phyloP scores from a whole-genome alignment of 2,888 invertebrate species.

The Glyphotaelius pellucidus region DNA sequence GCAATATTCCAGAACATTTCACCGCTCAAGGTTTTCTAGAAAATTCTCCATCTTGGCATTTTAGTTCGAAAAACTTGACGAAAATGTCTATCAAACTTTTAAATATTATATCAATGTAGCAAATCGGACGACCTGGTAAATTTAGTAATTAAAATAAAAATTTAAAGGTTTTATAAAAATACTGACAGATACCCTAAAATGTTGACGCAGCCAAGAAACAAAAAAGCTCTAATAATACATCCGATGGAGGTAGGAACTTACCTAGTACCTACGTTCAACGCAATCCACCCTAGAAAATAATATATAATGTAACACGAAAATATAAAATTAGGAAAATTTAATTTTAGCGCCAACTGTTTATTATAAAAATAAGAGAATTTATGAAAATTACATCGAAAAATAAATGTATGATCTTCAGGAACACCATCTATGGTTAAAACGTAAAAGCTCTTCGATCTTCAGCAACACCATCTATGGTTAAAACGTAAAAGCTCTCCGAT shows the following conservation, averaged over 20 bases:
- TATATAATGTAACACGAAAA: no score
- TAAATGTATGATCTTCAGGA: neutral
- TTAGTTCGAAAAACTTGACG: neutral
- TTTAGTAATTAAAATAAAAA: neutral
- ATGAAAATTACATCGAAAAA: neutral
- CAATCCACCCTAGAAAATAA: no score
- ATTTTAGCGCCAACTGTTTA: neutral
- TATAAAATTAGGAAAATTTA: no score
- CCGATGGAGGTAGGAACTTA: neutral
- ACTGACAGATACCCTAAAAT: neutral
- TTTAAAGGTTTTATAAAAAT: neutral
- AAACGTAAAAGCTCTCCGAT: neutral
- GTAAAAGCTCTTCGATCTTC: neutral
- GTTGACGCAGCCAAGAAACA: neutral
- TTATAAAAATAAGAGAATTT: neutral
- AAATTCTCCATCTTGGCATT: conserved; percentile 39
- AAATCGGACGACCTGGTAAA: neutral
- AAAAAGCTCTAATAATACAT: neutral
- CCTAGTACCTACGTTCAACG: no score
- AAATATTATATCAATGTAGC: neutral
- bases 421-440: neutral
- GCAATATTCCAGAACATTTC: conserved; percentile 34
- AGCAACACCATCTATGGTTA: neutral
- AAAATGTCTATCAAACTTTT: neutral
- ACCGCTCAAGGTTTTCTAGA: conserved; percentile 51